Evolutionary conservation across 30 jellyfish, hydroid and myxozoan species (phyloP), one percentile per base, ranked within the genome.

Genomic region (Phacellophora camtschatica): DNA sequence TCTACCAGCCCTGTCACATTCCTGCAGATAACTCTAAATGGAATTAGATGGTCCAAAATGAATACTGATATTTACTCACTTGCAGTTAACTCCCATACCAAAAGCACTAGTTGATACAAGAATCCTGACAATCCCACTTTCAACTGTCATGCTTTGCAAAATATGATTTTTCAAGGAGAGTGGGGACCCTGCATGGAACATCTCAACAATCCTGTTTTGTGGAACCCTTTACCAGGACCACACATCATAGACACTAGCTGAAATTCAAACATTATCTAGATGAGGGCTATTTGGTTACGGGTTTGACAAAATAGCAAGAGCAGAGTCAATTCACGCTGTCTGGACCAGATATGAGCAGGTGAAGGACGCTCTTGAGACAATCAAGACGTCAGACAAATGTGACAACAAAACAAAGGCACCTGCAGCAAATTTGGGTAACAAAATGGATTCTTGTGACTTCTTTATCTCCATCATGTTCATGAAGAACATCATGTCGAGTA

Each of bases 301-400:
- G 73, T n/a, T 58, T 58, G 73, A 42, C 73, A 58, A 58, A 58
- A 58, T 15, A 58, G 87, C 70, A 50, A 54, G 64, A 19, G 64
- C 78, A 12, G 87, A 54, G 63, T 74, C 87, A 16, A 74, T 74
- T 36, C 30, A 77, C 18, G 78, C 87, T 29, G 87, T 74, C 11
- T 74, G 64, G 64, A 51, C 39, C 51, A 70, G 84, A n/a, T 70
- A 16, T 16, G 71, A 70, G 32, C 34, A 22, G 4, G 15, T 46
- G 30, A 9, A 22, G 6, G 70, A 70, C 15, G 43, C 84, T 42
- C 27, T 70, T 29, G 69, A 46, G 12, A 53, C 46, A 1, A 24
- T 70, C 5, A 70, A 45, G 32, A 31, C 6, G 28, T 65, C 84
- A 45, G 42, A 25, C 37, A 22, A 37, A 24, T 6, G 22, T 4